Conservation (phyloP, 2,113 vertebrate species). For the Odontophorus gujanensis region DNA sequence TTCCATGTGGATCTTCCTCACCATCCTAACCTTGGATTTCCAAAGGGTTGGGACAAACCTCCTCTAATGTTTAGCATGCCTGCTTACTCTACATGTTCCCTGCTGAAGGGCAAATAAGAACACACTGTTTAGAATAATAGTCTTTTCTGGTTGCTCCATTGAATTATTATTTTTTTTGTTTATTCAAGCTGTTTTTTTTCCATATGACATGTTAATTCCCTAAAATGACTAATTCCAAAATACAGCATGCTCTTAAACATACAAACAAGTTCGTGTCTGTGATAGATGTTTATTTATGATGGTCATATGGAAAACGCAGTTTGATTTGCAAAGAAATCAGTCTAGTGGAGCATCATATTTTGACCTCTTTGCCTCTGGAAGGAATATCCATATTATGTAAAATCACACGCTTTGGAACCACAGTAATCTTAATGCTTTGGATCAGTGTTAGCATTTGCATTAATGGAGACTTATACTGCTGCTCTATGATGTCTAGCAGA, state of each 20-base stretch:
- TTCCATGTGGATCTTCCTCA: neutral
- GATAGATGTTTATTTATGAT: neutral
- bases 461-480: neutral
- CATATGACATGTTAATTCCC: neutral
- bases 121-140: constrained; percentile 3
- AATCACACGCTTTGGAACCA: neutral
- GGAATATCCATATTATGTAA: neutral
- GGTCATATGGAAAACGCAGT: neutral
- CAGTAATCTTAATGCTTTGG: neutral
- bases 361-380: constrained; percentile 9
- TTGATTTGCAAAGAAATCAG: constrained; percentile 18
- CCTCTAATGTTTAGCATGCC: neutral
- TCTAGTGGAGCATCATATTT: neutral
- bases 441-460: constrained; percentile 2
- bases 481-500: neutral
- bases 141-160: neutral
- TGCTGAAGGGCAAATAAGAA: constrained; percentile 9
- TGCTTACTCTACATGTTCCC: neutral
- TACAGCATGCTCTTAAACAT: neutral
- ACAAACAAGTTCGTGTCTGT: neutral
- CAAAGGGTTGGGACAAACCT: neutral
- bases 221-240: constrained; percentile 4
- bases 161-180: neutral
- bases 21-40: neutral
- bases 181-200: constrained; percentile 27